These are phyloP conservation scores for Corythaixoides concolor DNA, from an alignment of 2,113 vertebrate species.

Conservation along the genomic window DNA sequence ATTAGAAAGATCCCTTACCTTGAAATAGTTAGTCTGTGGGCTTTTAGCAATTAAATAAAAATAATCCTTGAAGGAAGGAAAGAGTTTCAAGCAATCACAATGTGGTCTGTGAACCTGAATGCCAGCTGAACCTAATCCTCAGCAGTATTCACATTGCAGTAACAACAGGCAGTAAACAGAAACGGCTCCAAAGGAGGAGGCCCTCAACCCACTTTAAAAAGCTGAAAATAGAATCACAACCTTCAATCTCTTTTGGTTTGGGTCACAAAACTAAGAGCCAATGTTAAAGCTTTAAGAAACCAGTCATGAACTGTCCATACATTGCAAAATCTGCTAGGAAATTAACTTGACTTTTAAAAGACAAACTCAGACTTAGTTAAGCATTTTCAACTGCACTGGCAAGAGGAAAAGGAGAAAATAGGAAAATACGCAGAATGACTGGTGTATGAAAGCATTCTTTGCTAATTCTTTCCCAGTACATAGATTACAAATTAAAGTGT, in stretches of 20 bases:
- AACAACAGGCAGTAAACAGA: neutral
- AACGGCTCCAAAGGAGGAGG: neutral
- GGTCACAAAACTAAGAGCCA: neutral
- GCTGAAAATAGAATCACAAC: neutral
- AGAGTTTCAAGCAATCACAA: neutral
- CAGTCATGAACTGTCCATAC: neutral
- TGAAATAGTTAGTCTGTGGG: neutral
- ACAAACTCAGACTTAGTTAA: neutral
- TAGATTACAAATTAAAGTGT: neutral
- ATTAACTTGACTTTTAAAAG: neutral
- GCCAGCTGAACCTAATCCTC: neutral
- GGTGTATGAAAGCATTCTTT: neutral
- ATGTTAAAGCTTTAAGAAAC: neutral
- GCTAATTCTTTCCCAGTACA: neutral
- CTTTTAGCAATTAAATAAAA: conserved; percentile 9
- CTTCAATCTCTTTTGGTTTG: neutral
- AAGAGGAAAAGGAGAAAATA: neutral
- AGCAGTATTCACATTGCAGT: neutral
- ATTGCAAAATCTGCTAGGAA: neutral
- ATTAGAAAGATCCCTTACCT: neutral
- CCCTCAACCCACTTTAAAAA: neutral
- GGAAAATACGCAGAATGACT: neutral
- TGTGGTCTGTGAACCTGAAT: neutral
- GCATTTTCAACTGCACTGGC: neutral
- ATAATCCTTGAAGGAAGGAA: neutral